Evolutionary conservation across 2,888 invertebrate species (phyloP), one percentile per base, ranked within the genome.

Genomic region (Sesia bembeciformis): DNA sequence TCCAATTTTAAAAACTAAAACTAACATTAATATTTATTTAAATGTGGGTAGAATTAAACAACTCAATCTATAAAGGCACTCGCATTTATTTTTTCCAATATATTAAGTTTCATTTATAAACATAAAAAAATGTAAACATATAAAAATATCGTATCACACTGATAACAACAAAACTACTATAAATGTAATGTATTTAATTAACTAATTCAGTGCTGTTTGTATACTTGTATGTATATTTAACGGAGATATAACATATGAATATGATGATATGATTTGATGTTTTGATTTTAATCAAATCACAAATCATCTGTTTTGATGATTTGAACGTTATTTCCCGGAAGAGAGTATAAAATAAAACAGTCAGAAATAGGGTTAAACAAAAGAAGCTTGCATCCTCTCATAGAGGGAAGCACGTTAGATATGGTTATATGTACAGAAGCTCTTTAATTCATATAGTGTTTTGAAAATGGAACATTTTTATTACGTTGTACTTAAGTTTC

Each of bases 81-180:
- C 83, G 70, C 69, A 68, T 81, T 81, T 83, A 67, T 70, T 69
- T 76, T 78, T 78, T 78, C 76, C 65, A 83, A 87, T 87, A 87
- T 87, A 85, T 87, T 86, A 86, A 77, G 76, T 78, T 84, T 81
- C 77, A 76, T 77, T 76, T 76, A 76, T 74, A 70, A 78, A 83
- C 79, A 67, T 71, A 80, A 81, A 76, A 82, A 76, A 74, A 67
- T 74, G 68, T 72, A 76, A 76, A 81, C 71, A 70, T 65, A 70
- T 72, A 78, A 75, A 77, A 76, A 78, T 74, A 82, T 82, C 72
- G 74, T 78, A 81, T 84, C 82, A 81, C 81, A 83, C 74, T 75
- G 74, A 76, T 65, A 80, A 81, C 76, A 81, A 79, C 68, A 72
- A 76, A 62, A 64, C 38, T 50, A 50, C 39, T 8, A 46, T 23